Evolutionary conservation across 2,113 vertebrate species (phyloP).

Genomic region (Misgurnus anguillicaudatus): DNA sequence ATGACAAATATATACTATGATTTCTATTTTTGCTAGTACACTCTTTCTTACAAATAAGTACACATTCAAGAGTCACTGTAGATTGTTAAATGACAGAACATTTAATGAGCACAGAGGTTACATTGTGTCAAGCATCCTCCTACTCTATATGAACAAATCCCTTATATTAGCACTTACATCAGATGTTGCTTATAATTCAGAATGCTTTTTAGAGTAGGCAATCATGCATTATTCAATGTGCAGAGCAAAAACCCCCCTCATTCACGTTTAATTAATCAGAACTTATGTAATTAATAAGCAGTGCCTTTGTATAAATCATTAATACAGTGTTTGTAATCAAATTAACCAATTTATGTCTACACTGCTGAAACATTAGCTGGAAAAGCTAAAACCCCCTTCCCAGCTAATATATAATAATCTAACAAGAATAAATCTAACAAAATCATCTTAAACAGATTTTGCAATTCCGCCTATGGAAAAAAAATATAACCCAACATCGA

Average conservation of each 20-base stretch:
- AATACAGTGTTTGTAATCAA: not conserved
- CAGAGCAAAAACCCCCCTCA: not conserved
- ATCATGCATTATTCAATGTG: conserved; percentile 17
- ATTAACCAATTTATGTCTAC: not conserved
- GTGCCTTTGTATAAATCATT: not conserved
- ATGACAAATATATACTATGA: not conserved
- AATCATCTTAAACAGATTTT: conserved; percentile 11
- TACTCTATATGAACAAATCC: conserved; percentile 8
- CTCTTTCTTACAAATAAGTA: conserved; percentile 30
- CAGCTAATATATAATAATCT: too few species aligned
- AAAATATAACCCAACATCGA: not conserved
- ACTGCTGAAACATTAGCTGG: not conserved
- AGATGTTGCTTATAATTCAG: conserved; percentile 4
- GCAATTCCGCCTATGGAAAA: not conserved
- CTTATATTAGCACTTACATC: not conserved
- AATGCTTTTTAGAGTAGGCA: not conserved
- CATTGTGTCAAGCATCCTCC: conserved; percentile 51
- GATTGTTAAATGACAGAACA: conserved; percentile 61
- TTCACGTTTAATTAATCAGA: not conserved
- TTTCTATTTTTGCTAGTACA: not conserved
- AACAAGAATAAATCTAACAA: not conserved
- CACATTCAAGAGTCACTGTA: conserved; percentile 51
- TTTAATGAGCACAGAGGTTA: conserved; percentile 70
- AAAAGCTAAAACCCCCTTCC: not conserved
- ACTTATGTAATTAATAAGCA: not conserved